phyloP scores from a whole-genome alignment of 2,888 invertebrate species.

The Orchesellides sinensis region DNA sequence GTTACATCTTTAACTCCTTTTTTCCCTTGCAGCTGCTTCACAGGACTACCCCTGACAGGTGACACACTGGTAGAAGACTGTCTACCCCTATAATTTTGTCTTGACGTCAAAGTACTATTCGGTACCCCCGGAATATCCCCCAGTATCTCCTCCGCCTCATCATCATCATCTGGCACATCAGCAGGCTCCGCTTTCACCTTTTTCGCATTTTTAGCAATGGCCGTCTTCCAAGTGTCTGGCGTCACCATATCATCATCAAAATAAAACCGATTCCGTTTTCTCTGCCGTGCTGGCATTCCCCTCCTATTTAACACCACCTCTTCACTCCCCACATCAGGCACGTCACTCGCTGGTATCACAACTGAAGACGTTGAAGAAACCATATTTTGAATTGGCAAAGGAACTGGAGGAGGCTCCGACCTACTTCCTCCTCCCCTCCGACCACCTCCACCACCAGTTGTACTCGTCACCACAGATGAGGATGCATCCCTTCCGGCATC shows the following conservation, averaged over 20 bases:
- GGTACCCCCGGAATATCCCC: conserved; percentile 31
- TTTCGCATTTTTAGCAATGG: conserved; percentile 67
- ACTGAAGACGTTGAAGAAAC: neutral
- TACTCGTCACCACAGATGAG: conserved; percentile 3
- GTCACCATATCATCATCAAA: conserved; percentile 91
- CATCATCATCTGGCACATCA: conserved; percentile 29
- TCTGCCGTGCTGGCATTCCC: conserved; percentile 91
- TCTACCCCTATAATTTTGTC: conserved; percentile 1
- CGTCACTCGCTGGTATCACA: conserved; percentile 36
- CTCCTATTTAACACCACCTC: conserved; percentile 90
- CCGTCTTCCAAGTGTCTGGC: conserved; percentile 79
- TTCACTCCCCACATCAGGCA: conserved; percentile 80
- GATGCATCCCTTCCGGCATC: conserved; percentile 23
- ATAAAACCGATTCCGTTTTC: conserved; percentile 92
- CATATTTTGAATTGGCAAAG: too few species aligned
- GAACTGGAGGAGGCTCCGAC: conserved; percentile 5
- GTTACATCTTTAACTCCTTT: too few species aligned
- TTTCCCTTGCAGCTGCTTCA: conserved; percentile 16
- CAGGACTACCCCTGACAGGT: conserved; percentile 8
- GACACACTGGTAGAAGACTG: conserved; percentile 1
- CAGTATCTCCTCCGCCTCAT: conserved; percentile 16
- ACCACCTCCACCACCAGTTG: conserved; percentile 33
- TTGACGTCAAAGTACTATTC: neutral
- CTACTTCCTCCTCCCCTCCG: neutral
- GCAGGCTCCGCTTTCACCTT: conserved; percentile 71